These are phyloP conservation scores for Caenorhabditis afra DNA, from an alignment of 2,888 invertebrate species.

Conservation along the genomic window DNA sequence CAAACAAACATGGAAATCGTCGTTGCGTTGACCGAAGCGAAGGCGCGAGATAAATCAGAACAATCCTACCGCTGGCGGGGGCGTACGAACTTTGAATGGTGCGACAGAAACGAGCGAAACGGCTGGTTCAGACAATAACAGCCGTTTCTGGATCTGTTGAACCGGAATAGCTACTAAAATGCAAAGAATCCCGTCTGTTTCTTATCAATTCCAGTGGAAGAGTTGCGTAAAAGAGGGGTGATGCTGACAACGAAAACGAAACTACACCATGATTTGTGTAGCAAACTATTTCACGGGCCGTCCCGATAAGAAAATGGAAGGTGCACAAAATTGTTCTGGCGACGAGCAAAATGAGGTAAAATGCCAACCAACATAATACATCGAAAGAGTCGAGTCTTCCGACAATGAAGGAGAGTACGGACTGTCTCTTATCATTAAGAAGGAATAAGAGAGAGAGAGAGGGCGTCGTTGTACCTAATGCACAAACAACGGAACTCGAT, in stretches of 20 bases:
- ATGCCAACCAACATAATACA: slow-evolving; percentile 4
- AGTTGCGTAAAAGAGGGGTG: too few species aligned
- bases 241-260: too few species aligned
- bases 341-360: slow-evolving; percentile 31
- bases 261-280: slow-evolving; percentile 35
- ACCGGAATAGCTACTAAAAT: too few species aligned
- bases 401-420: slow-evolving; percentile 10
- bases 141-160: too few species aligned
- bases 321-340: too few species aligned
- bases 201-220: too few species aligned
- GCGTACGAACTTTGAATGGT: too few species aligned
- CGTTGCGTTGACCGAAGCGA: slow-evolving; percentile 7
- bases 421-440: slow-evolving; percentile 26
- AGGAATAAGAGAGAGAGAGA: slow-evolving; percentile 1
- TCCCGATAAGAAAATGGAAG: neutral
- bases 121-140: too few species aligned
- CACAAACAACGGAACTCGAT: neutral
- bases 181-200: too few species aligned
- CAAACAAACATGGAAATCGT: slow-evolving; percentile 22
- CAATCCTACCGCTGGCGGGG: too few species aligned
- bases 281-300: slow-evolving; percentile 9
- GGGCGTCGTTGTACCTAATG: neutral
- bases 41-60: too few species aligned
- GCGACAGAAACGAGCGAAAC: too few species aligned
- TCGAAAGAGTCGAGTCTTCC: neutral